A percentile compares a stretch with the other conserved stretches of the same genome.
These are phyloP conservation scores for Kobus ellipsiprymnus DNA, from an alignment of 2,113 vertebrate genomes.

Conservation along the genomic window DNA sequence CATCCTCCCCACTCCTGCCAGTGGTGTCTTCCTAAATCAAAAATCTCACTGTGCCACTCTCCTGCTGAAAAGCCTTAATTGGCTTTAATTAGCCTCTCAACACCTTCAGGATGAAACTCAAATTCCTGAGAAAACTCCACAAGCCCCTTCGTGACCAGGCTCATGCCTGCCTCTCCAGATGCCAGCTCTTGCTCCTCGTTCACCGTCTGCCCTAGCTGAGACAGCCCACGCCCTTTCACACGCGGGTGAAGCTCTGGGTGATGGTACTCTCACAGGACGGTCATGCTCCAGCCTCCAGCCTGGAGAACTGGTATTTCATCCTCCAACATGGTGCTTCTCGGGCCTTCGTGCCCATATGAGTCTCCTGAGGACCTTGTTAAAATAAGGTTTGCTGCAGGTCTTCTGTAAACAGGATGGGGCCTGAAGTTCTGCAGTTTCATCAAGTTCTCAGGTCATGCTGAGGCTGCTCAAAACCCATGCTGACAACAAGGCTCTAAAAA, in stretches of 20 bases:
- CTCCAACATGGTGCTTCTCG: not conserved
- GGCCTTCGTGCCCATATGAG: not conserved
- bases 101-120: slow-evolving; percentile 1
- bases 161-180: not conserved
- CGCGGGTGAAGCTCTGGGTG: rapidly evolving
- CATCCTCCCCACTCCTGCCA: not conserved
- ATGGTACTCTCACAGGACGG: rapidly evolving
- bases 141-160: not conserved
- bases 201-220: rapidly evolving
- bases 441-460: not conserved
- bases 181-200: not conserved
- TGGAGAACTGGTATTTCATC: not conserved
- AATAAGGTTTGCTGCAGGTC: not conserved
- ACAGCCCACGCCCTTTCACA: not conserved
- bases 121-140: not conserved
- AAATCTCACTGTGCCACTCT: not conserved
- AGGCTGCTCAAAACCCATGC: not conserved
- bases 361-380: not conserved
- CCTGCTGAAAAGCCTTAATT: slow-evolving; percentile 4
- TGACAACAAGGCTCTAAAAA: not conserved
- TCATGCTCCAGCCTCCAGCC: not conserved
- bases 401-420: not conserved
- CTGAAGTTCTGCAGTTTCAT: not conserved
- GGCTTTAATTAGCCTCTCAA: not conserved
- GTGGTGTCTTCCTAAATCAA: not conserved